Evolutionary conservation across 2,888 invertebrate species (phyloP).

Genomic region (Brenthis ino): DNA sequence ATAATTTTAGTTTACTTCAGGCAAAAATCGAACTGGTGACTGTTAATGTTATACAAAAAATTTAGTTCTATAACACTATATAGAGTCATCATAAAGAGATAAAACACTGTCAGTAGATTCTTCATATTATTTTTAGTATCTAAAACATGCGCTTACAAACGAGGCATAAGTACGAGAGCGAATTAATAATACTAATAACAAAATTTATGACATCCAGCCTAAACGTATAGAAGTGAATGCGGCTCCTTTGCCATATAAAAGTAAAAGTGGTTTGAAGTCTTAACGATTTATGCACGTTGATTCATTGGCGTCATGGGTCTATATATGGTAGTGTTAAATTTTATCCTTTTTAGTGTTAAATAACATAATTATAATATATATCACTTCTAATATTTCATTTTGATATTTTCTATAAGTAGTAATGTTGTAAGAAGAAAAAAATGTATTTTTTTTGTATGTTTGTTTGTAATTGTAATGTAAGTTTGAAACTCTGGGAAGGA

Average conservation of each 20-base stretch:
- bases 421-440: too few relatives aligned
- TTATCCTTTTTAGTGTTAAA: neutral
- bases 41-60: too few relatives aligned
- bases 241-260: constrained; percentile 43
- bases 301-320: constrained; percentile 2
- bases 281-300: constrained; percentile 31
- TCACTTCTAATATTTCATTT: too few relatives aligned
- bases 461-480: too few relatives aligned
- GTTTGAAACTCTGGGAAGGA: too few relatives aligned
- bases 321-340: constrained; percentile 3
- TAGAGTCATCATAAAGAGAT: too few relatives aligned
- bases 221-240: constrained; percentile 38
- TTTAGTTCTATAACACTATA: too few relatives aligned
- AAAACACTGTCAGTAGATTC: neutral
- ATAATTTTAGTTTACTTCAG: too few relatives aligned
- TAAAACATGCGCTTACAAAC: neutral
- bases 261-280: constrained; percentile 48
- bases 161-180: constrained; percentile 34
- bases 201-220: constrained; percentile 50
- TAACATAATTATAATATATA: neutral
- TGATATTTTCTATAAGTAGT: too few relatives aligned
- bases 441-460: too few relatives aligned
- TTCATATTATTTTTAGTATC: neutral
- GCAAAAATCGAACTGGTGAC: too few relatives aligned
- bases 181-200: constrained; percentile 51